These are phyloP conservation scores for Melanerpes aurifrons DNA, from an alignment of 2,113 vertebrate species.

Conservation along the genomic window DNA sequence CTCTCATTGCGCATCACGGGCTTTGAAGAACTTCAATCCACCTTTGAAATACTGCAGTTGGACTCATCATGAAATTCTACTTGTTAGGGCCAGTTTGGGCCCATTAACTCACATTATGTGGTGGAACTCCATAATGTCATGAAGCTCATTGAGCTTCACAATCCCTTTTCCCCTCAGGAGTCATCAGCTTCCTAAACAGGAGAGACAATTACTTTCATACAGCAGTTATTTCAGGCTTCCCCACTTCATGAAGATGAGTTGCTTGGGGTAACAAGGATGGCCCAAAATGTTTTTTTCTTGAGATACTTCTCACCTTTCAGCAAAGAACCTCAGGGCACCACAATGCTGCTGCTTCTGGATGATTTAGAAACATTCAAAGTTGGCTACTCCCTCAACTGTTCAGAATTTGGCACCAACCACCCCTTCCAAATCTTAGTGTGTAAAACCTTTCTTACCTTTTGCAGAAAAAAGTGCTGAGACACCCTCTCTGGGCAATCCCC, in stretches of 20 bases:
- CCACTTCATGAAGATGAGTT: background rate
- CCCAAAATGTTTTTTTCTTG: background rate
- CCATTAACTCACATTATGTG: background rate
- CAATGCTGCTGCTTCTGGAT: background rate
- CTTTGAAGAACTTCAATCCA: background rate
- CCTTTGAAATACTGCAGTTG: background rate
- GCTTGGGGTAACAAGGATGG: background rate
- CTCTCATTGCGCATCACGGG: background rate
- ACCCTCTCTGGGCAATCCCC: background rate
- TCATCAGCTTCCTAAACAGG: background rate
- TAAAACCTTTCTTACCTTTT: background rate
- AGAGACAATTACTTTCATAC: background rate
- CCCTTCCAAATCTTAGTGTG: background rate
- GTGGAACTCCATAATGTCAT: background rate
- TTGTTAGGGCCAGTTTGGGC: background rate
- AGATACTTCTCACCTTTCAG: background rate
- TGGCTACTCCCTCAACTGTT: fast-evolving
- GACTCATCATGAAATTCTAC: background rate
- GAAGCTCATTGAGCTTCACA: background rate
- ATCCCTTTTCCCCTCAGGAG: background rate
- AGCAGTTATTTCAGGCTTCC: background rate
- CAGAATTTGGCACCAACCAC: background rate
- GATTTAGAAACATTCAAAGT: background rate
- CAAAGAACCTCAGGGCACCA: background rate
- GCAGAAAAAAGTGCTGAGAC: background rate